Evolutionary conservation across 1,140 invertebrate species (phyloP).

Genomic region (Eriocheir sinensis): DNA sequence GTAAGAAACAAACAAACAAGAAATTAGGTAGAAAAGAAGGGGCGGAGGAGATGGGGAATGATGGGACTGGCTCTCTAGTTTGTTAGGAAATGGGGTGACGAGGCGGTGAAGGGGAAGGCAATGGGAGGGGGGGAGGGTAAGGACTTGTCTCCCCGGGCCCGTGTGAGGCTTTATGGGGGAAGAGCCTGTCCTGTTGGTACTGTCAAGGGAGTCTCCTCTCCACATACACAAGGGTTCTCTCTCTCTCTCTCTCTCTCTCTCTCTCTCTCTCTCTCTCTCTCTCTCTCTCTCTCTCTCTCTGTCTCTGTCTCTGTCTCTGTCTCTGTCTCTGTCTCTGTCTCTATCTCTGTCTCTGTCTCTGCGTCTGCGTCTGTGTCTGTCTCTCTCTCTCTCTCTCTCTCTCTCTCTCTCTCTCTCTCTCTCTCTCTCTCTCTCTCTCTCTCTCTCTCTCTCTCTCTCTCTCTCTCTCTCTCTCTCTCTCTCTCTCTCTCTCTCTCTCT

Average conservation of each 20-base stretch:
- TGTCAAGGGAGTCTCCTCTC: background rate
- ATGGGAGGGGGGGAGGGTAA: no score
- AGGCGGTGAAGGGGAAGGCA: no score
- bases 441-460: background rate
- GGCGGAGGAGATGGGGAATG: no score
- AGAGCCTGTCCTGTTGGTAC: background rate
- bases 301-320: background rate
- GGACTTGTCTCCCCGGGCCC: no score
- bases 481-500: no score
- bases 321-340: no score
- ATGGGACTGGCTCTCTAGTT: no score
- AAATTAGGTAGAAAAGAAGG: no score
- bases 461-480: background rate
- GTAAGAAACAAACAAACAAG: no score
- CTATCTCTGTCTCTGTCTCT: no score
- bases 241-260: slow-evolving; percentile 25
- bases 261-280: background rate
- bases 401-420: background rate
- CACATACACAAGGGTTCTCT: background rate
- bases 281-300: background rate
- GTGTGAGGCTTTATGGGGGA: background rate
- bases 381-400: slow-evolving; percentile 47
- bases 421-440: background rate
- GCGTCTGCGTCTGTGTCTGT: no score
- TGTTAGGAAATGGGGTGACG: no score